phyloP scores from a whole-genome alignment of 1,140 invertebrate species.

The Monomorium pharaonis region DNA sequence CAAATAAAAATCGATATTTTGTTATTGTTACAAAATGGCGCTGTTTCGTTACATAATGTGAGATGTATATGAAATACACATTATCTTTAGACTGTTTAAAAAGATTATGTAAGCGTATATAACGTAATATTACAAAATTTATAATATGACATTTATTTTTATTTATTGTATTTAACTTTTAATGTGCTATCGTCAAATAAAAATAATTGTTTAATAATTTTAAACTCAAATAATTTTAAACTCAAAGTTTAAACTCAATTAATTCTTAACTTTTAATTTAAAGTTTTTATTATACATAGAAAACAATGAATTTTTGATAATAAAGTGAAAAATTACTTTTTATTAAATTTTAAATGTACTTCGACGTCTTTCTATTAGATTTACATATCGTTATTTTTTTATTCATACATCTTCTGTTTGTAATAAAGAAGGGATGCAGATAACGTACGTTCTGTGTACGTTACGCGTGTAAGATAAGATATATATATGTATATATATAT shows the following conservation, averaged over 20 bases:
- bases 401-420: conserved; percentile 46
- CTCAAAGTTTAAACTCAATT: background rate
- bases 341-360: conserved; percentile 5
- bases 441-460: conserved; percentile 39
- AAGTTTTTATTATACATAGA: background rate
- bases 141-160: background rate
- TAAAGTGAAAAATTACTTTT: background rate
- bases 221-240: background rate
- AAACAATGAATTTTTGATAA: background rate
- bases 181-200: background rate
- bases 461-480: conserved; percentile 62
- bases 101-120: background rate
- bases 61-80: conserved; percentile 11
- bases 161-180: background rate
- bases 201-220: background rate
- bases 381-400: conserved; percentile 33
- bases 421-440: conserved; percentile 35
- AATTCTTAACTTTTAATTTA: background rate
- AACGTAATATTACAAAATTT: background rate
- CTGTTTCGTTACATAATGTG: conserved; percentile 62
- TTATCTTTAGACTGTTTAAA: background rate
- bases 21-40: background rate
- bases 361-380: background rate
- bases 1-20: conserved; percentile 46
- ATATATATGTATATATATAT: conserved; percentile 11